Base-by-base conservation (phyloP, 2,797 vertebrate genomes). In the Acrossocheilus wenchowensis region DNA sequence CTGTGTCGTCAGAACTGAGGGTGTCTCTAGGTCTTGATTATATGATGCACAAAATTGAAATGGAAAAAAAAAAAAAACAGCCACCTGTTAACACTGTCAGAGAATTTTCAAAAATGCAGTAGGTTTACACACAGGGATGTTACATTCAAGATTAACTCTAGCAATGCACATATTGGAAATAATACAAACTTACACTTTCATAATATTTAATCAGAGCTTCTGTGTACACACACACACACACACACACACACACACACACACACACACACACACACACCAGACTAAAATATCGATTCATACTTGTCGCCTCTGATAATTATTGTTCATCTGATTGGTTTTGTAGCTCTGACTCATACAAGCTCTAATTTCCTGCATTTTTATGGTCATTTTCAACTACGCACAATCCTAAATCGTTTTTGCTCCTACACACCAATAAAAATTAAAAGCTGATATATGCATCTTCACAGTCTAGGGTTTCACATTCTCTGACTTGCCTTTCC, bases 251-350 rank as follows among this genome's bases (percentile, higher is more conserved):
- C 43, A 69, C 30, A 68, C 17, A 41, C 19, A 74, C 36, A 26
- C 54, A 69, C 71, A n/a, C n/a, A n/a, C n/a, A n/a, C n/a, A n/a
- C n/a, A n/a, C n/a, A n/a, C 62, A 23, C 81, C 23, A 71, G 36
- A 80, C 69, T 54, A 36, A 87, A 84, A 66, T 66, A 84, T 84
- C 0, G 43, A 84, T 77, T 66, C 12, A 75, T 78, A 78, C 36
- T 26, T 39, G 41, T 83, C 21, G 30, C 30, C 57, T 45, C n/a
- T 75, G 43, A 83, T 50, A 64, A 83, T 75, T 83, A 64, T 23
- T 84, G 15, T 39, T 66, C 23, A 15, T 73, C 17, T 10, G 2
- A 39, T 39, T 52, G 54, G 26, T 50, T 83, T 83, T 64, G 41
- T 26, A 54, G 62, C 48, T 78, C 34, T 84, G 73, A 68, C 62